Evolutionary conservation across 1,140 invertebrate species (phyloP), one percentile per base, ranked within the genome.

Genomic region (Drosophila tani): DNA sequence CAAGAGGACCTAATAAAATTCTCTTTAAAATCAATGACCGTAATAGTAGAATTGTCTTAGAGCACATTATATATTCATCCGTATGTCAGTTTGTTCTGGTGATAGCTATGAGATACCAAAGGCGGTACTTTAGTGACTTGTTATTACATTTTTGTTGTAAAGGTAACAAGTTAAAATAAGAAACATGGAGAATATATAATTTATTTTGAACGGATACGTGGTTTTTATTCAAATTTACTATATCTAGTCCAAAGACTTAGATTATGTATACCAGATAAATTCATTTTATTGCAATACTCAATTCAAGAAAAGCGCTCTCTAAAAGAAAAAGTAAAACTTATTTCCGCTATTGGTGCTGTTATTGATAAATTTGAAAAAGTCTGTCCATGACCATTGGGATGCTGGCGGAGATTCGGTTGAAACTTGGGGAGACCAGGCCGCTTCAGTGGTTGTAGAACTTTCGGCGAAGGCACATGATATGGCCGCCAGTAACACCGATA

Each of bases 251-350:
- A 29, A 29, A 29, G 27, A 4, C 4, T 29, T 32, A 32, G 7
- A 35, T 35, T 35, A 35, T 11, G 32, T 3, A 35, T 35, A 11
- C 3, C 5, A 21, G 38, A 38, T 5, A 9, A 38, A 55, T 21
- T 55, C 4, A 38, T 21, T 55, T 38, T 21, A 21, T 15, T 15
- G 2, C 0, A 14, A 19, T 5, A 9, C 19, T 19, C 0, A 14
- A 32, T 53, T 14, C 3, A 0, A 6, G 1, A n/a, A 9, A 12
- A 40, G 12, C 7, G 3, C 29, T 17, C 2, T 14, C n/a, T 68
- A 77, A n/a, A 77, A 77, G 47, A 77, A 77, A 19, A 77, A 77
- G 41, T 77, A 77, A 9, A 77, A 77, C 19, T 77, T 77, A n/a
- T 77, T 77, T 46, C 64, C 74, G 2, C 17, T 41, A 24, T 21